Conservation (phyloP, 1,140 invertebrate genomes). For the Scaptodrosophila lebanonensis region DNA sequence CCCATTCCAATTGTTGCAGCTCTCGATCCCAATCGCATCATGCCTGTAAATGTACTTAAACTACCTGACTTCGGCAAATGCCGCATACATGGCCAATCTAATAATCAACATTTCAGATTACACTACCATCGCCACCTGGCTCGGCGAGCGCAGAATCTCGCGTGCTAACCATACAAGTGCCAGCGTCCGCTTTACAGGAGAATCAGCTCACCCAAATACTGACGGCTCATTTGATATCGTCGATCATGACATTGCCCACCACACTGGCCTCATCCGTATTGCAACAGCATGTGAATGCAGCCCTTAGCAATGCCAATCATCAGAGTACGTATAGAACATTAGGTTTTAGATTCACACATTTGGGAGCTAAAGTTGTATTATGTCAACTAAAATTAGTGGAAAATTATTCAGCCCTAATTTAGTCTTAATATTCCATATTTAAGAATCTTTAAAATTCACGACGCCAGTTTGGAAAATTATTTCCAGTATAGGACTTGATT, state of each 20-base stretch:
- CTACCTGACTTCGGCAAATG: neutral
- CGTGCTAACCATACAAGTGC: slow-evolving; percentile 89
- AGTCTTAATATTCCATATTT: no score
- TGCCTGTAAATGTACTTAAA: slow-evolving; percentile 66
- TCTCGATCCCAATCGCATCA: slow-evolving; percentile 76
- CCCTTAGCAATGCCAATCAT: slow-evolving; percentile 80
- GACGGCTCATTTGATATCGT: slow-evolving; percentile 89
- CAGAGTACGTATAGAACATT: no score
- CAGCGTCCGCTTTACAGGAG: slow-evolving; percentile 87
- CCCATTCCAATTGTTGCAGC: slow-evolving; percentile 76
- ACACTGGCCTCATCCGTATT: slow-evolving; percentile 86
- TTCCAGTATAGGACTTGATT: no score
- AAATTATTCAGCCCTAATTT: no score
- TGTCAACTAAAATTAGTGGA: no score
- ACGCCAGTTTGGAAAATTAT: no score
- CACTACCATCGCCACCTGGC: slow-evolving; percentile 83
- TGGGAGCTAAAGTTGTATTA: no score
- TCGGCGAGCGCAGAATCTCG: slow-evolving; percentile 83
- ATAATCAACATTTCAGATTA: slow-evolving; percentile 52
- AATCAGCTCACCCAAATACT: slow-evolving; percentile 81
- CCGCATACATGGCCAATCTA: slow-evolving; percentile 16
- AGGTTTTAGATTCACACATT: no score
- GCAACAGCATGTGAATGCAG: slow-evolving; percentile 91
- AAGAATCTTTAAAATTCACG: no score
- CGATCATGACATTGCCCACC: slow-evolving; percentile 88